Percentiles rank a stretch among this genome's conserved stretches.
Evolutionary conservation across 2,113 vertebrate genomes (phyloP).

Genomic region (Pelmatolapia mariae): DNA sequence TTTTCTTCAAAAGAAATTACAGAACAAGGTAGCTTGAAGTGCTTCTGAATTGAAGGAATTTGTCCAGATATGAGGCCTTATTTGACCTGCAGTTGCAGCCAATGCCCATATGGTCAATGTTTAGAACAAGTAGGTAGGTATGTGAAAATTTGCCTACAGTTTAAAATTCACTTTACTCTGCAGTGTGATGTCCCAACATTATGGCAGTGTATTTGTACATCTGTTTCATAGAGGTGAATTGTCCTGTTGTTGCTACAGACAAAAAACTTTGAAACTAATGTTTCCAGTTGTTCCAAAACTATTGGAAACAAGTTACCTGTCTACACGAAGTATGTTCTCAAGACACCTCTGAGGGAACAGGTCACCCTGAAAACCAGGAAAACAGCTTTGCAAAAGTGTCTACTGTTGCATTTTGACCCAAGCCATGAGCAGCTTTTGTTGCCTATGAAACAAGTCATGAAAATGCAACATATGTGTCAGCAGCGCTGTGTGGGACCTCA

Average conservation of each 20-base stretch:
- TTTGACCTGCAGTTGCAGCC: neutral
- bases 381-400: neutral
- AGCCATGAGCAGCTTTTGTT: neutral
- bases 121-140: neutral
- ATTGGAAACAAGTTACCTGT: fast-evolving
- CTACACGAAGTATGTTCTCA: neutral
- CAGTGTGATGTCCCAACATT: neutral
- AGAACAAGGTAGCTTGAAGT: neutral
- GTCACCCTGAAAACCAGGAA: neutral
- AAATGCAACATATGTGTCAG: neutral
- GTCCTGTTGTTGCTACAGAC: neutral
- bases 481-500: neutral
- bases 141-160: neutral
- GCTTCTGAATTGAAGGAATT: neutral
- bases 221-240: neutral
- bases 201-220: neutral
- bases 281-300: neutral
- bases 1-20: neutral
- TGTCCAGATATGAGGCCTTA: neutral
- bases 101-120: neutral
- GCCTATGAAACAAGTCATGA: neutral
- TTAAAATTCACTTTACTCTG: neutral
- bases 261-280: neutral
- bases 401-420: neutral
- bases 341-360: neutral